phyloP scores from a whole-genome alignment of 2,888 invertebrate species.

The Prenolepis imparis region DNA sequence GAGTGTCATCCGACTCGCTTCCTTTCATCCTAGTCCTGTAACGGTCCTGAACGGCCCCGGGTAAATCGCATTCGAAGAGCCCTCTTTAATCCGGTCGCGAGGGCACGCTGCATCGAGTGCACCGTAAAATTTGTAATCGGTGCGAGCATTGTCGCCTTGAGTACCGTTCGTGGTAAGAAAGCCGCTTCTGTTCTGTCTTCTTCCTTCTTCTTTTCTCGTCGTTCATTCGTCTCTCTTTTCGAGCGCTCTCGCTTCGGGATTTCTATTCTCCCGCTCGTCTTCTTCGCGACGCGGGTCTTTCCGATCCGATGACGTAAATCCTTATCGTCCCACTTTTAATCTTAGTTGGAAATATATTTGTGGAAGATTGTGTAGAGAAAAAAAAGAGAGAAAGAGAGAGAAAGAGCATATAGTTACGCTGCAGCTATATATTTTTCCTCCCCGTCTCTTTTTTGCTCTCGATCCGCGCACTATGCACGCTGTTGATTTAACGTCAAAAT shows the following conservation, averaged over 20 bases:
- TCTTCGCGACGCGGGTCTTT: conserved; percentile 22
- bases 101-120: conserved; percentile 54
- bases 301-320: conserved; percentile 50
- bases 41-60: conserved; percentile 30
- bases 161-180: conserved; percentile 45
- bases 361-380: conserved; percentile 44
- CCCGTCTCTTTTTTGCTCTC: conserved; percentile 47
- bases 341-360: conserved; percentile 63
- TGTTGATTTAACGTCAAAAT: conserved; percentile 58
- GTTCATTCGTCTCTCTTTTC: not conserved
- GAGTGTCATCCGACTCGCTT: conserved; percentile 27
- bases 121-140: conserved; percentile 72
- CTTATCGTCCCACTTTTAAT: conserved; percentile 62
- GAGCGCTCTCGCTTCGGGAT: not conserved
- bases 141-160: conserved; percentile 66
- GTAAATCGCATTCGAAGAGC: conserved; percentile 70
- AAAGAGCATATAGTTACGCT: conserved; percentile 8
- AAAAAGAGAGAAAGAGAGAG: not conserved
- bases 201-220: not conserved
- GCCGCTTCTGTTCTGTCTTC: not conserved
- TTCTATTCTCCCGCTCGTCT: conserved; percentile 43
- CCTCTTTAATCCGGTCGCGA: conserved; percentile 65
- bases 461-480: conserved; percentile 36
- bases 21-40: not conserved
- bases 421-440: conserved; percentile 41